Percentiles rank a stretch among this genome's conserved stretches.
Conservation (phyloP, 2,113 vertebrate species). For the Candoia aspera region DNA sequence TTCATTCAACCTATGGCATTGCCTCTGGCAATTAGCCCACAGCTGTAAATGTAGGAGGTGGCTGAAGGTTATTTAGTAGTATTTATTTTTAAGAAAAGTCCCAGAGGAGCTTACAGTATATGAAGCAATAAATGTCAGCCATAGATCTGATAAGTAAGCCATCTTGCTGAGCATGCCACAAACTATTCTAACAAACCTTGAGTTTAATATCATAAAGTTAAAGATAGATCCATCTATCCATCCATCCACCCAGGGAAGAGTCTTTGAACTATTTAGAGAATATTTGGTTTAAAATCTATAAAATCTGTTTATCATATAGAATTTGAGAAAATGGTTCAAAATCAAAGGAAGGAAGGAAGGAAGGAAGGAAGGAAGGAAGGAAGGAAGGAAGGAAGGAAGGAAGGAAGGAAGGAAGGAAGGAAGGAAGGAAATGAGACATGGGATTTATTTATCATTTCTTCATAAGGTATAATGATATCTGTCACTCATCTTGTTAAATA, state of each 20-base stretch:
- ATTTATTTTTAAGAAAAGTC: slow-evolving; percentile 53
- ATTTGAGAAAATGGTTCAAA: not conserved
- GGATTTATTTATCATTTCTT: not conserved
- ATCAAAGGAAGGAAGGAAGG: not conserved
- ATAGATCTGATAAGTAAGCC: slow-evolving; percentile 30
- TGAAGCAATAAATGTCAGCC: slow-evolving; percentile 59
- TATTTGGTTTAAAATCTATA: not conserved
- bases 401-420: too few species aligned
- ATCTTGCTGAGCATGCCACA: slow-evolving; percentile 40
- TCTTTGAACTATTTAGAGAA: not conserved
- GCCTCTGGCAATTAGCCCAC: slow-evolving; percentile 34
- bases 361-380: too few species aligned
- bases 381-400: too few species aligned
- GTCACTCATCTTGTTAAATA: not conserved
- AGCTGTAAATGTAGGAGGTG: slow-evolving; percentile 29
- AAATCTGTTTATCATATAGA: not conserved
- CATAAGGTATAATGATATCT: not conserved
- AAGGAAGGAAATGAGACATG: not conserved
- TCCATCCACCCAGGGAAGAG: not conserved
- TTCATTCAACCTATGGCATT: slow-evolving; percentile 5
- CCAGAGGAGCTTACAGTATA: slow-evolving; percentile 17
- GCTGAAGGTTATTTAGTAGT: slow-evolving; percentile 52
- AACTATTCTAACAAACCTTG: slow-evolving; percentile 24
- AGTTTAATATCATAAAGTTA: slow-evolving; percentile 24
- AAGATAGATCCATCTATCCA: not conserved